Percentiles rank a stretch among this genome's conserved stretches.
Evolutionary conservation across 2,113 vertebrate species (phyloP).

Genomic region (Maylandia zebra): DNA sequence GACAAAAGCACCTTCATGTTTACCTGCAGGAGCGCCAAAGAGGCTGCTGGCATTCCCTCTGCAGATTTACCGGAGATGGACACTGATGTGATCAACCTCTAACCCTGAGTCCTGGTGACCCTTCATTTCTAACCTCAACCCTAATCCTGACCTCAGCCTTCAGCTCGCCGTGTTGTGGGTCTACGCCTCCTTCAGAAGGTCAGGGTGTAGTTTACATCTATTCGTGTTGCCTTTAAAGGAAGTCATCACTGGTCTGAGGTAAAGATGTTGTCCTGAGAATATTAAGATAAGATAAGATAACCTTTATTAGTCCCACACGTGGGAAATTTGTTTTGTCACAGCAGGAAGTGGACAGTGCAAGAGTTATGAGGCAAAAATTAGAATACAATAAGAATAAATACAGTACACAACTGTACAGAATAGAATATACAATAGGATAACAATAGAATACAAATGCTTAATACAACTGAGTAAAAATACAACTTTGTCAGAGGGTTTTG

Average conservation of each 20-base stretch:
- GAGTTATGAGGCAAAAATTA: too few species aligned
- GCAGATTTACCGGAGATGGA: neutral
- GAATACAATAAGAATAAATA: too few species aligned
- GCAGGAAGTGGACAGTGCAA: too few species aligned
- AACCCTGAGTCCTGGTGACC: neutral
- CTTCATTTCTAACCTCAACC: neutral
- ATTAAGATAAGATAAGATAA: neutral
- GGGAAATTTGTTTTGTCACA: too few species aligned
- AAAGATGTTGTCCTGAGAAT: neutral
- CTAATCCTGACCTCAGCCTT: neutral
- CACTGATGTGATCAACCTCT: neutral
- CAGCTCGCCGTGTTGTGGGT: neutral
- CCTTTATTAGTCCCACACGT: neutral
- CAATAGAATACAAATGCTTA: too few species aligned
- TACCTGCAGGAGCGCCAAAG: neutral
- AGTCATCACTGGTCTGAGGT: neutral
- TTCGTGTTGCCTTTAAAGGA: neutral
- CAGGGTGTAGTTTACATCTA: neutral
- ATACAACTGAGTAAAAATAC: too few species aligned
- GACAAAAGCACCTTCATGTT: neutral
- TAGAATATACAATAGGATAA: too few species aligned
- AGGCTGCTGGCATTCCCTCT: neutral
- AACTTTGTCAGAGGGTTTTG: too few species aligned
- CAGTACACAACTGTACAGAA: too few species aligned
- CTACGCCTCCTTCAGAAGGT: neutral